Percentiles rank a stretch among this genome's conserved stretches.
phyloP scores from a whole-genome alignment of 2,888 invertebrate species.

The Muschampia plurimacula region DNA sequence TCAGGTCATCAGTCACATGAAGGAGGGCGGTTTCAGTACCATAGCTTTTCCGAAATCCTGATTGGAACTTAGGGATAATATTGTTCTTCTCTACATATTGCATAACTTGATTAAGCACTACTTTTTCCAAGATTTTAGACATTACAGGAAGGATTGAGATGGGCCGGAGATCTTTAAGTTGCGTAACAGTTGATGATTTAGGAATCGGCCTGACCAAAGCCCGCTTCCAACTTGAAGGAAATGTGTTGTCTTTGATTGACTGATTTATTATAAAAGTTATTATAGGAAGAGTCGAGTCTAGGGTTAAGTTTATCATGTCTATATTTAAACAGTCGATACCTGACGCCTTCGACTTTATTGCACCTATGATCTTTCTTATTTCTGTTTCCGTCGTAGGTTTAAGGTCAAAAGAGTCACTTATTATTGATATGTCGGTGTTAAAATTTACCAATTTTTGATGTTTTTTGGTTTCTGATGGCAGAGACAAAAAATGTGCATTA shows the following conservation, averaged over 20 bases:
- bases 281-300: background rate
- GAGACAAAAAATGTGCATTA: constrained; percentile 9
- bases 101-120: constrained; percentile 1
- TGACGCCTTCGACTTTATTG: background rate
- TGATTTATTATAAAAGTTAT: constrained; percentile 1
- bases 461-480: background rate
- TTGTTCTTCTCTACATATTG: background rate
- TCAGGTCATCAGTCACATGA: constrained; percentile 9
- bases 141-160: constrained; percentile 11
- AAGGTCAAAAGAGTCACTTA: background rate
- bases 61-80: constrained; percentile 3
- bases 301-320: constrained; percentile 5
- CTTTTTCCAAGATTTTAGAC: constrained; percentile 15
- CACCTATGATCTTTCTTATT: background rate
- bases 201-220: constrained; percentile 9
- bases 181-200: background rate
- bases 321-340: constrained; percentile 5
- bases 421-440: background rate
- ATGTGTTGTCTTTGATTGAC: background rate
- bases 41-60: constrained; percentile 15
- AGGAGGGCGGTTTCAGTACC: constrained; percentile 24
- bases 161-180: constrained; percentile 12
- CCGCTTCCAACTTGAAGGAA: constrained; percentile 4
- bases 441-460: background rate
- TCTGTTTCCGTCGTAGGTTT: background rate